A percentile compares a stretch with the other conserved stretches of the same genome.
These are phyloP conservation scores for Stichopus horrens DNA, from an alignment of 53 echinoderm and acorn worm genomes.

Conservation along the genomic window DNA sequence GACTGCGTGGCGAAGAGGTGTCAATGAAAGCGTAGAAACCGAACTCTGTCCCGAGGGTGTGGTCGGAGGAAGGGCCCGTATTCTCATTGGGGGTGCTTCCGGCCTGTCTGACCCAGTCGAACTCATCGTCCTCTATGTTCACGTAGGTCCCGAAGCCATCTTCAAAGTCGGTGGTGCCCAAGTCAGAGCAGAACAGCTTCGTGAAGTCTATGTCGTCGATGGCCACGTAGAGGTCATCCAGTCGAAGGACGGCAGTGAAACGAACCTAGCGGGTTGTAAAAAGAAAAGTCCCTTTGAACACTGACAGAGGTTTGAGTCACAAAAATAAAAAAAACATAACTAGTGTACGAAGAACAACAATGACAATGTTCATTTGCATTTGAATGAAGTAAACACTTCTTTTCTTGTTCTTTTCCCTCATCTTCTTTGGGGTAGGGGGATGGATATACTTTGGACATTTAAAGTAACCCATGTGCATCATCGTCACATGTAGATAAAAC, in stretches of 20 bases:
- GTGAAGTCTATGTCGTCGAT: conserved; percentile 80
- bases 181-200: conserved; percentile 63
- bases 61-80: conserved; percentile 74
- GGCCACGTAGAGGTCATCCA: conserved; percentile 63
- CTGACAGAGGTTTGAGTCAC: too few species aligned
- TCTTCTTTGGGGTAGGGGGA: too few species aligned
- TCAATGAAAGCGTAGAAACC: conserved; percentile 79
- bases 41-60: conserved; percentile 66
- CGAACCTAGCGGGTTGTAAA: neutral
- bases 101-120: conserved; percentile 81
- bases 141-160: conserved; percentile 72
- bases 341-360: too few species aligned
- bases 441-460: too few species aligned
- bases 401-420: too few species aligned
- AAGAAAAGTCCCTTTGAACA: too few species aligned
- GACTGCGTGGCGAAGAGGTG: conserved; percentile 60
- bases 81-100: conserved; percentile 51
- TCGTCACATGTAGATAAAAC: too few species aligned
- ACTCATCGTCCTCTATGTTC: conserved; percentile 69
- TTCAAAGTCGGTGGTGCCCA: conserved; percentile 79
- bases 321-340: too few species aligned
- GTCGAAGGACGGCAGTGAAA: neutral
- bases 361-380: too few species aligned
- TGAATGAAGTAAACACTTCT: too few species aligned
- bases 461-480: too few species aligned